Conservation (phyloP, 37 sponge, comb jelly and placozoan genomes). For the Halichondria panicea region DNA sequence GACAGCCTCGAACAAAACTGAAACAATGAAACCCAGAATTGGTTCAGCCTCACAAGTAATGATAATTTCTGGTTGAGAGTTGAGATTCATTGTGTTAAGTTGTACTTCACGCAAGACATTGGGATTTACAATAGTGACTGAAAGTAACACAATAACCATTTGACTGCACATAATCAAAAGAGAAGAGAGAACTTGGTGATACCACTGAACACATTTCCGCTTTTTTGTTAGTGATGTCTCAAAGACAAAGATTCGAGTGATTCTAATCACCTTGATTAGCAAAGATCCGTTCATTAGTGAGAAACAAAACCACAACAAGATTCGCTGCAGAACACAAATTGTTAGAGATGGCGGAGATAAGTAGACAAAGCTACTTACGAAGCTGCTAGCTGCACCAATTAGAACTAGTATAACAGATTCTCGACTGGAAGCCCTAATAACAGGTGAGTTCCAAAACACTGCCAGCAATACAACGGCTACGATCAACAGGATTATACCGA, state of each 20-base stretch:
- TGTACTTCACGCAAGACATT: not conserved
- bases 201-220: slow-evolving; percentile 54
- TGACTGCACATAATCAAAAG: slow-evolving; percentile 40
- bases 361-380: slow-evolving; percentile 38
- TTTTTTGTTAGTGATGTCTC: not conserved
- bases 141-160: slow-evolving; percentile 35
- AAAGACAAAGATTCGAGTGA: slow-evolving; percentile 69
- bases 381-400: slow-evolving; percentile 61
- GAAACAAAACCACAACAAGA: slow-evolving; percentile 62
- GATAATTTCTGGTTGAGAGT: no score
- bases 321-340: slow-evolving; percentile 59
- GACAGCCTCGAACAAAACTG: no score
- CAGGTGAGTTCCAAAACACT: slow-evolving; percentile 53
- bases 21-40: no score
- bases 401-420: slow-evolving; percentile 70
- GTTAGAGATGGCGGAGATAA: slow-evolving; percentile 34
- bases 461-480: slow-evolving; percentile 29
- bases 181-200: slow-evolving; percentile 68
- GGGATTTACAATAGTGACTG: slow-evolving; percentile 20
- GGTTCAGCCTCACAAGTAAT: no score
- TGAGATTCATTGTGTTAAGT: not conserved
- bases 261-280: slow-evolving; percentile 71
- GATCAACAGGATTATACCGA: slow-evolving; percentile 40
- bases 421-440: slow-evolving; percentile 80
- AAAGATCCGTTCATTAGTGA: slow-evolving; percentile 79